phyloP scores from a whole-genome alignment of 2,797 vertebrate species.

The Schizopygopsis malacanthus region DNA sequence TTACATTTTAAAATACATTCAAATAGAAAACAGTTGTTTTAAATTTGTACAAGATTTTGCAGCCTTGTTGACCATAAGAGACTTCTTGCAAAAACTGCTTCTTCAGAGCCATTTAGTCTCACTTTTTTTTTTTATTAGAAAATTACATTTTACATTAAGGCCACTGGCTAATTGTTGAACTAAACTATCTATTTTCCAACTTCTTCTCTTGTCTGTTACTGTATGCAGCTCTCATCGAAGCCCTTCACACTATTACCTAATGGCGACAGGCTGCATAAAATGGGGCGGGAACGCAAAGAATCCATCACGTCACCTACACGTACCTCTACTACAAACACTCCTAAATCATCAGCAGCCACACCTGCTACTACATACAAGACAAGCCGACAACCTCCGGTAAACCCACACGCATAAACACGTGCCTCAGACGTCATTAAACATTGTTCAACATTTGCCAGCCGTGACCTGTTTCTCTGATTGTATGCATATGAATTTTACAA shows the following conservation, averaged over 20 bases:
- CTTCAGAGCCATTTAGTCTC: neutral
- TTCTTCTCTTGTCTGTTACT: constrained; percentile 31
- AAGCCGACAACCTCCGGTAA: constrained; percentile 72
- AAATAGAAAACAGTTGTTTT: neutral
- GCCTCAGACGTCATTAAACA: neutral
- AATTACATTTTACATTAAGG: neutral
- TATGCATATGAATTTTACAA: neutral
- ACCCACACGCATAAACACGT: constrained; percentile 12
- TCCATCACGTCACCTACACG: constrained; percentile 47
- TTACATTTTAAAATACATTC: neutral
- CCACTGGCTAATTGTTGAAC: neutral
- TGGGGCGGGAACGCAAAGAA: constrained; percentile 56
- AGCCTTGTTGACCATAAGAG: neutral
- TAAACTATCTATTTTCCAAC: constrained; percentile 22
- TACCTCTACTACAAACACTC: constrained; percentile 51
- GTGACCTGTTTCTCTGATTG: constrained; percentile 14
- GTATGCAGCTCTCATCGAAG: constrained; percentile 84
- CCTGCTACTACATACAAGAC: constrained; percentile 63
- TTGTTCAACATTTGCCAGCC: neutral
- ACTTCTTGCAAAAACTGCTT: neutral
- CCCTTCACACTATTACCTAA: constrained; percentile 78
- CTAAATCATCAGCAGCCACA: constrained; percentile 64
- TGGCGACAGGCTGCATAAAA: constrained; percentile 70
- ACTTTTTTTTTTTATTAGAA: neutral
- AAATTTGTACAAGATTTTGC: neutral